These are phyloP conservation scores for Siniperca knerii DNA, from an alignment of 2,113 vertebrate genomes.

Conservation along the genomic window DNA sequence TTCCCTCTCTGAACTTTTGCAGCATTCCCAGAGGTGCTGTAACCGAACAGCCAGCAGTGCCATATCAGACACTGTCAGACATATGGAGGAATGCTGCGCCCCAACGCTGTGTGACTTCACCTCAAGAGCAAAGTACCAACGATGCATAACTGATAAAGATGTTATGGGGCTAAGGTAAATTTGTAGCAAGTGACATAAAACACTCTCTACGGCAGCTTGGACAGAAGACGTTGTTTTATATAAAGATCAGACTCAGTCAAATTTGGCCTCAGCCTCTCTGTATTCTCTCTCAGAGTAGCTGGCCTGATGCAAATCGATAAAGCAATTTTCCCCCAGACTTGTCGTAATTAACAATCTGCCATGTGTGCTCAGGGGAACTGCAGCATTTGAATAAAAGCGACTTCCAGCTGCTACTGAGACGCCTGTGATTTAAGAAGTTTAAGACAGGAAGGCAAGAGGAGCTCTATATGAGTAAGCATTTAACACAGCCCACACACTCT, in stretches of 20 bases:
- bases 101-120: constrained; percentile 35
- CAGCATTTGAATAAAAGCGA: constrained; percentile 69
- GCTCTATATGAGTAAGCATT: constrained; percentile 38
- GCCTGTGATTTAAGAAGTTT: constrained; percentile 57
- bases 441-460: constrained; percentile 35
- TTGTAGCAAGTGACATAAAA: constrained; percentile 36
- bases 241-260: constrained; percentile 45
- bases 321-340: constrained; percentile 79
- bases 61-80: constrained; percentile 42
- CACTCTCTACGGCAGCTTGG: constrained; percentile 6
- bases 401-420: constrained; percentile 67
- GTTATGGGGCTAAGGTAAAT: constrained; percentile 26
- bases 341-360: constrained; percentile 81
- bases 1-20: constrained; percentile 52
- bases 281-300: constrained; percentile 53
- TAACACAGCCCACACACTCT: constrained; percentile 8
- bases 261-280: constrained; percentile 26
- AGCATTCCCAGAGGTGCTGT: constrained; percentile 46
- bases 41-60: constrained; percentile 34
- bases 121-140: constrained; percentile 9
- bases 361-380: constrained; percentile 64
- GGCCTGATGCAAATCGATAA: constrained; percentile 78
- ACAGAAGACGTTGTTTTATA: constrained; percentile 50
- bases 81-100: constrained; percentile 36
- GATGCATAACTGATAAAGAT: constrained; percentile 51